Conservation (phyloP, 2,113 vertebrate species). For the Chloropsis hardwickii region DNA sequence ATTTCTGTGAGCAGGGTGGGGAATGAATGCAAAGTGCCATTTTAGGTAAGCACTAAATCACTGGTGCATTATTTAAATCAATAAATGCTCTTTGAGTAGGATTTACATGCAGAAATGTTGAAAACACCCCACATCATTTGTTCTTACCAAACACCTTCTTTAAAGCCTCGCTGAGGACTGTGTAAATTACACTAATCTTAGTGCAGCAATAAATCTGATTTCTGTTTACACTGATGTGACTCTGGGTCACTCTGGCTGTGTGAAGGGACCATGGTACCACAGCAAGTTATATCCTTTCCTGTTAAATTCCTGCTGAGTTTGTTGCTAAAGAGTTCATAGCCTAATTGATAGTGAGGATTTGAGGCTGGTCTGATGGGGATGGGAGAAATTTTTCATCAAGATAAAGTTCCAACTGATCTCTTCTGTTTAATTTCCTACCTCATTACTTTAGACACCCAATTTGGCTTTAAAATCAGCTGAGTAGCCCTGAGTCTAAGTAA, state of each 20-base stretch:
- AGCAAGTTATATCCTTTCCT: neutral
- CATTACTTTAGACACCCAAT: neutral
- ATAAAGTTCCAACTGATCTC: neutral
- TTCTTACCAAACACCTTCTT: neutral
- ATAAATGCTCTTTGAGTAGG: neutral
- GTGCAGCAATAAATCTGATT: neutral
- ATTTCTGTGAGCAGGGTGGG: neutral
- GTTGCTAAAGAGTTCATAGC: neutral
- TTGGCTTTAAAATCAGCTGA: neutral
- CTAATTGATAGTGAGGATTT: neutral
- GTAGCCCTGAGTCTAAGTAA: neutral
- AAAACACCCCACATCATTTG: neutral
- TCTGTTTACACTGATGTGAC: neutral
- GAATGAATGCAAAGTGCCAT: neutral
- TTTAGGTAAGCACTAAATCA: constrained; percentile 27
- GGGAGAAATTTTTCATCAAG: neutral
- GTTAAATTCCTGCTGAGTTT: neutral
- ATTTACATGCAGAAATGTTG: neutral
- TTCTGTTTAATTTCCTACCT: neutral
- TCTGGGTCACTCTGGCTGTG: neutral
- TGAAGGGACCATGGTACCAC: neutral
- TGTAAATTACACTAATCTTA: neutral
- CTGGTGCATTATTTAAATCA: neutral
- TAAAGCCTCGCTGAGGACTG: neutral
- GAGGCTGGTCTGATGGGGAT: neutral